These are phyloP conservation scores for Drosophila fulvimacula DNA, from an alignment of 2,888 invertebrate species.

Conservation along the genomic window DNA sequence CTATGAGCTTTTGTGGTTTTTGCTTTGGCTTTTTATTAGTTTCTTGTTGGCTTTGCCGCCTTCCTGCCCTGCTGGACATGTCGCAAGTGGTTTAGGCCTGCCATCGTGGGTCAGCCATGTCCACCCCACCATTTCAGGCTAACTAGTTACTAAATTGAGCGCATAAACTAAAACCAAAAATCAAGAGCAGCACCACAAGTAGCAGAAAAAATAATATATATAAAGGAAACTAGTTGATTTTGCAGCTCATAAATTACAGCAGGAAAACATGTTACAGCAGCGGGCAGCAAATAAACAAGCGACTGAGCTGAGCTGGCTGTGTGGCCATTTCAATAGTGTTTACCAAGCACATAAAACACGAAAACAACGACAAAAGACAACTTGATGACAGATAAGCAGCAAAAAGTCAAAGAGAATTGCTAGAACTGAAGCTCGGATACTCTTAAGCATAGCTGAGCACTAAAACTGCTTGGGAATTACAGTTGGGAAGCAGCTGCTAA, in stretches of 20 bases:
- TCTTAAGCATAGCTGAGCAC: neutral
- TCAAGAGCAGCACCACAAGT: constrained; percentile 13
- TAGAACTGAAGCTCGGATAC: neutral
- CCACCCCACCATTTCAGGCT: constrained; percentile 52
- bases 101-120: constrained; percentile 36
- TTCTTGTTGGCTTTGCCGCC: constrained; percentile 57
- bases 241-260: constrained; percentile 71
- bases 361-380: constrained; percentile 25
- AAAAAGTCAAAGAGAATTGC: neutral
- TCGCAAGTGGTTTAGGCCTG: constrained; percentile 57
- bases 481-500: neutral
- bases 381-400: constrained; percentile 13
- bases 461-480: constrained; percentile 14
- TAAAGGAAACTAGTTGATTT: constrained; percentile 51
- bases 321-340: constrained; percentile 52
- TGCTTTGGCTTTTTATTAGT: constrained; percentile 75
- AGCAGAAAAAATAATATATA: constrained; percentile 28
- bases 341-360: constrained; percentile 59
- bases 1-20: constrained; percentile 77
- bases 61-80: constrained; percentile 22
- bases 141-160: constrained; percentile 79
- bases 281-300: constrained; percentile 48
- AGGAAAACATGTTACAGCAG: constrained; percentile 49
- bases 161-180: constrained; percentile 70
- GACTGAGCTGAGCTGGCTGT: constrained; percentile 5